Base-by-base conservation (phyloP, 2,113 vertebrate species). In the Phylloscopus whistleri region DNA sequence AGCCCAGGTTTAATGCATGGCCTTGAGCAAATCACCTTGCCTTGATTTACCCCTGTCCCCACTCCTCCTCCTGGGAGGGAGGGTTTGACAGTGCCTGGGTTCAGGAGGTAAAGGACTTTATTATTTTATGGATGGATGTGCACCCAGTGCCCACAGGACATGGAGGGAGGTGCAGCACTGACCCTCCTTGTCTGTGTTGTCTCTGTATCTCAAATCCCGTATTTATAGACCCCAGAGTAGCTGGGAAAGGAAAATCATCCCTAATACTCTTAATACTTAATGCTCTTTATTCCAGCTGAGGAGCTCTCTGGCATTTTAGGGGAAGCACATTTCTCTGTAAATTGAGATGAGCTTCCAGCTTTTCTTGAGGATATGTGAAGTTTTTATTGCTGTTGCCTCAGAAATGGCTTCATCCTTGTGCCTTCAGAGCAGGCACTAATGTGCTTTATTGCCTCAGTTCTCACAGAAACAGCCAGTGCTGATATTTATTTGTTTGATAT, bases 131-230 rank as follows among this genome's bases (percentile, higher is more conserved):
- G 53, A 4, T 20, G 48, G 16, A 75, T 19, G 22, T 1, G 2
- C 63, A 15, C 1, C 9, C 53, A 9, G 58, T 5, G 43, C 33
- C 64, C 58, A 6, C 39, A 37, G 67, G 7, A 24, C 19, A 17
- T 20, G 41, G 48, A 11, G 39, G 17, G 4, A 70, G 68, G 27
- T 11, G 44, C 46, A 51, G 62, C 53, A 15, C 0, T 53, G 62
- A 12, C 49, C 51, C 46, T 55, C 2, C 46, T 11, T 12, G 10
- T 16, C 43, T 75, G 0, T 2, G 0, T 5, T 2, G 1, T 15
- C 78, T 60, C 44, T n/a, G 0, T 0, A 4, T 26, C 51, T 35
- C 33, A 62, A 16, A 51, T 76, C 39, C 73, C 31, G 0, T 10
- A 7, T 69, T 58, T 80, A 51, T 1, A 2, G 37, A 44, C 14